phyloP scores from a whole-genome alignment of 2,113 vertebrate genomes.

The Spermophilus dauricus region DNA sequence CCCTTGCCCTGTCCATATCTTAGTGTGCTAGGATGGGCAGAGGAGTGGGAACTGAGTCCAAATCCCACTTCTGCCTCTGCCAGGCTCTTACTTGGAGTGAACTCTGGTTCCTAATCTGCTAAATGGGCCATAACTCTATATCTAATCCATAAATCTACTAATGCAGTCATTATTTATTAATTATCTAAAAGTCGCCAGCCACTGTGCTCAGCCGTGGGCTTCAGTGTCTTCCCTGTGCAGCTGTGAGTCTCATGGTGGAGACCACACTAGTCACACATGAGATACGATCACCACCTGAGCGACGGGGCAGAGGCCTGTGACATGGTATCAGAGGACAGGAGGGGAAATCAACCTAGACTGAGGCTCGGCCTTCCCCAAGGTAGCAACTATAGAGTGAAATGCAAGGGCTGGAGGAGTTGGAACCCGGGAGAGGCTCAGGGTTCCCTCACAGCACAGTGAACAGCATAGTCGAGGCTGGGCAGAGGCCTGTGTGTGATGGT shows the following conservation, averaged over 20 bases:
- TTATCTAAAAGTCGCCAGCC: neutral
- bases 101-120: neutral
- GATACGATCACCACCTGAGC: neutral
- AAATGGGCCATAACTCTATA: neutral
- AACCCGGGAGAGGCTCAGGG: neutral
- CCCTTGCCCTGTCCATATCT: rapidly evolving
- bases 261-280: neutral
- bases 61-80: neutral
- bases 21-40: neutral
- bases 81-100: neutral
- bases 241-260: neutral
- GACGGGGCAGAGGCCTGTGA: neutral
- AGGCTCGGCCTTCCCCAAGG: neutral
- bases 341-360: neutral
- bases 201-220: neutral
- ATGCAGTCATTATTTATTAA: neutral
- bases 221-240: neutral
- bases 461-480: neutral
- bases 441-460: neutral
- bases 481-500: neutral
- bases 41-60: neutral
- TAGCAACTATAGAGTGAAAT: neutral
- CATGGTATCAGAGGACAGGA: neutral
- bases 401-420: neutral
- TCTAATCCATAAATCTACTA: neutral